These are phyloP conservation scores for Corydoras maculifer DNA, from an alignment of 2,113 vertebrate genomes.

Conservation along the genomic window DNA sequence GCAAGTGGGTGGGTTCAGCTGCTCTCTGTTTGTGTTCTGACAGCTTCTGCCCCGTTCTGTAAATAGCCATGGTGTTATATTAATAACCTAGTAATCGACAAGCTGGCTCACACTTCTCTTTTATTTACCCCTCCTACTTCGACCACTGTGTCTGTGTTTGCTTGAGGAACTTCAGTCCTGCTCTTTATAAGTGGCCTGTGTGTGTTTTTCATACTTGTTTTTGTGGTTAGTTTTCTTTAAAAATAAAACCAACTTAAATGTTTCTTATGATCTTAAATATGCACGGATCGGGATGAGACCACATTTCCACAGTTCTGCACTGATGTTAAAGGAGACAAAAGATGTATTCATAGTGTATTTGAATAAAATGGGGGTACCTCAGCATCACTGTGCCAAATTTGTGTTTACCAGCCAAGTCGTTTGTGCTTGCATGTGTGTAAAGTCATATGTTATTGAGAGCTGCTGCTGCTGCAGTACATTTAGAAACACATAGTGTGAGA, in stretches of 20 bases:
- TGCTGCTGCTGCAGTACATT: conserved; percentile 4
- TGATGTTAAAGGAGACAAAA: background rate
- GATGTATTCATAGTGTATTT: background rate
- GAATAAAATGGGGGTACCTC: background rate
- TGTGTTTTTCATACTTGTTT: too few relatives aligned
- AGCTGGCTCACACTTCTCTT: conserved; percentile 37
- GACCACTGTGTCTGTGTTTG: too few relatives aligned
- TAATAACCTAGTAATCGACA: conserved; percentile 49
- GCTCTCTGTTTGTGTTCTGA: conserved; percentile 44
- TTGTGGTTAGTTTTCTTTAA: too few relatives aligned
- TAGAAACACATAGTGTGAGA: conserved; percentile 21
- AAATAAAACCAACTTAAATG: too few relatives aligned
- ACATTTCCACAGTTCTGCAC: background rate
- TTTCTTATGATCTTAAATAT: too few relatives aligned
- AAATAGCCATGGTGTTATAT: conserved; percentile 48
- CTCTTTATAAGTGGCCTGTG: too few relatives aligned
- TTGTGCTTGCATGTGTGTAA: conserved; percentile 24
- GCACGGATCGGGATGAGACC: too few relatives aligned
- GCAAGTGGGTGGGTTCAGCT: conserved; percentile 42
- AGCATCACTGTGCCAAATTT: conserved; percentile 10
- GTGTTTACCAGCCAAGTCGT: background rate
- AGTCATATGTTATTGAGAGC: conserved; percentile 24
- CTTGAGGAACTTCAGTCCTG: too few relatives aligned
- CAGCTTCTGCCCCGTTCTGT: conserved; percentile 34
- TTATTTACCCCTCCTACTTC: background rate